These are phyloP conservation scores for Allygus modestus DNA, from an alignment of 2,888 invertebrate species.

Conservation along the genomic window DNA sequence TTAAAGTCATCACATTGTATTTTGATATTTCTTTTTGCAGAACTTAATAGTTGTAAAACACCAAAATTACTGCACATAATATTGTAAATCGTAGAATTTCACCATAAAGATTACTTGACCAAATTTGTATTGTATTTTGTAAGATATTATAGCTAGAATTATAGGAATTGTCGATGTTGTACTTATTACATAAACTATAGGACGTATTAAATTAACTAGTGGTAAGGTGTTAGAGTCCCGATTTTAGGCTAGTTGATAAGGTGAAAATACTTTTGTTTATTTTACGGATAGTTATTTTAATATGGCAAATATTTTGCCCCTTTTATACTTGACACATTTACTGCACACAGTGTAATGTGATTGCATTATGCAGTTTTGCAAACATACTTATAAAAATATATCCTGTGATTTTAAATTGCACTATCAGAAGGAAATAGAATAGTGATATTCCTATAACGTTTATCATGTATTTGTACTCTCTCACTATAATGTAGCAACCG, in stretches of 20 bases:
- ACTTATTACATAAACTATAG: slow-evolving; percentile 2
- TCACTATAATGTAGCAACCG: too few species aligned
- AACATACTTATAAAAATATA: background rate
- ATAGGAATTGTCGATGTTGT: slow-evolving; percentile 54
- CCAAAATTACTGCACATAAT: slow-evolving; percentile 45
- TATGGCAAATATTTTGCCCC: slow-evolving; percentile 5
- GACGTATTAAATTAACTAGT: slow-evolving; percentile 25
- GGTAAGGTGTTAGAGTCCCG: background rate
- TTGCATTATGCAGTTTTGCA: background rate
- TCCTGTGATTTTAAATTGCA: background rate
- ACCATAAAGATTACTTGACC: slow-evolving; percentile 42
- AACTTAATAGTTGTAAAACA: slow-evolving; percentile 32
- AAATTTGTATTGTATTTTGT: slow-evolving; percentile 53
- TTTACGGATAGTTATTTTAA: background rate
- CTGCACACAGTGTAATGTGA: background rate
- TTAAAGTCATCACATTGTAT: slow-evolving; percentile 20
- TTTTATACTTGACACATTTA: slow-evolving; percentile 7
- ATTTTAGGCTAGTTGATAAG: background rate
- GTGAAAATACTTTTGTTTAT: background rate
- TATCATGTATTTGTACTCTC: too few species aligned
- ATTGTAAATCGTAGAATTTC: background rate
- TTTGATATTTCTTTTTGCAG: slow-evolving; percentile 35
- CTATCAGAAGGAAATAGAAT: background rate
- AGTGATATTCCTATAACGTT: too few species aligned
- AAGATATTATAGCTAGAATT: slow-evolving; percentile 14